These are phyloP conservation scores for Montipora capricornis DNA, from an alignment of 64 coral and sea anemone genomes.

Conservation along the genomic window DNA sequence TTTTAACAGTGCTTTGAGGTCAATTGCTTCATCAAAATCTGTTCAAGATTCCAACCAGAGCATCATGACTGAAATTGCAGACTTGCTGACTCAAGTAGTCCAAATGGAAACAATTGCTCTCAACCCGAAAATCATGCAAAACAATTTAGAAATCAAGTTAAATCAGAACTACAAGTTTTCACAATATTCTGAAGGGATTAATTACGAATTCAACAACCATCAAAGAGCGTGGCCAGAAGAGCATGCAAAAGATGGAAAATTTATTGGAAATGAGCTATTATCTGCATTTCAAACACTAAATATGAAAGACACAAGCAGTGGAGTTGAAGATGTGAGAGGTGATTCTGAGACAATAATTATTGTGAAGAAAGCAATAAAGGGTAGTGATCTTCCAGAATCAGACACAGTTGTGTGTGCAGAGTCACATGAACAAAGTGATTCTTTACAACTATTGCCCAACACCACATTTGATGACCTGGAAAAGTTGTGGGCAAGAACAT, in stretches of 20 bases:
- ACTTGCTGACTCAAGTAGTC: neutral
- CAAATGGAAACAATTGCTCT: constrained; percentile 31
- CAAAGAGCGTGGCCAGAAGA: neutral
- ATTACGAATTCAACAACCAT: neutral
- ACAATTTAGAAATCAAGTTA: neutral
- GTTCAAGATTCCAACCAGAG: neutral
- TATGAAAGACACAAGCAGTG: neutral
- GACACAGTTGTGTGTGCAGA: neutral
- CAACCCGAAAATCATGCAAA: neutral
- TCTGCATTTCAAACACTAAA: constrained; percentile 34
- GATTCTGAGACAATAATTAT: neutral
- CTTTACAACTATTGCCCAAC: neutral
- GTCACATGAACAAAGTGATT: neutral
- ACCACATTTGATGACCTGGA: neutral
- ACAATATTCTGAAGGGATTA: neutral
- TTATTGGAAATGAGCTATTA: neutral
- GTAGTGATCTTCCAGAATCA: neutral
- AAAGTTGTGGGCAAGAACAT: constrained; percentile 28
- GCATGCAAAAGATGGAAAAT: neutral
- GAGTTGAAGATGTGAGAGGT: neutral
- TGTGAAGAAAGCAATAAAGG: neutral
- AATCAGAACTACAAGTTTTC: neutral
- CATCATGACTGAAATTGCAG: constrained; percentile 7
- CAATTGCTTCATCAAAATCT: neutral
- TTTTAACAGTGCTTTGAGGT: constrained; percentile 31